phyloP scores from a whole-genome alignment of 2,888 invertebrate genomes.

The Cordilura impudica region DNA sequence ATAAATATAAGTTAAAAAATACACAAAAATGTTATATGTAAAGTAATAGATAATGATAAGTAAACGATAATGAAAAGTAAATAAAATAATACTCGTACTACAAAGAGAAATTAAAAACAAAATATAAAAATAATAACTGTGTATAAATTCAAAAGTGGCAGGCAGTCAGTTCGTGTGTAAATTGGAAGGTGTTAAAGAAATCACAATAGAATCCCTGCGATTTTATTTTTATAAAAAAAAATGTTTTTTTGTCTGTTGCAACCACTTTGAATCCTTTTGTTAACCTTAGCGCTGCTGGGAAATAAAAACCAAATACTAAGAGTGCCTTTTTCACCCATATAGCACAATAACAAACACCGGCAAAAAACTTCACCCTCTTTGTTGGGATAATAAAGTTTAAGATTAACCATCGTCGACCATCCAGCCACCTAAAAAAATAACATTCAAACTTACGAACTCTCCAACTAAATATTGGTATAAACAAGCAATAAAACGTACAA shows the following conservation, averaged over 20 bases:
- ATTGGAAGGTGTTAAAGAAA: constrained; percentile 34
- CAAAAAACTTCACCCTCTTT: constrained; percentile 24
- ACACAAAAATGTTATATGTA: neutral
- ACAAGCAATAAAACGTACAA: constrained; percentile 22
- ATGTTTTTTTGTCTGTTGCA: constrained; percentile 20
- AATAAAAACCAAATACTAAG: constrained; percentile 19
- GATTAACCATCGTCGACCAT: constrained; percentile 12
- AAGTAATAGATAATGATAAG: constrained; percentile 41
- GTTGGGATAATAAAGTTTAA: neutral
- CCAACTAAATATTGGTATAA: constrained; percentile 7
- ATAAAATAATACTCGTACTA: constrained; percentile 5
- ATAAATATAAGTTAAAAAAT: neutral
- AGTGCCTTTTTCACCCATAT: constrained; percentile 55
- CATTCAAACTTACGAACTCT: neutral
- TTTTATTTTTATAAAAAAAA: neutral
- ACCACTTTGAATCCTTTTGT: constrained; percentile 35
- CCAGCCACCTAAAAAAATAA: constrained; percentile 18
- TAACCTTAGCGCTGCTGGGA: constrained; percentile 2
- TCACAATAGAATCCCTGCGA: neutral
- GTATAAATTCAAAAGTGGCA: constrained; percentile 11
- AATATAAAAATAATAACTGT: constrained; percentile 14
- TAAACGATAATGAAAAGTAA: constrained; percentile 41
- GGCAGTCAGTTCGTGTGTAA: neutral
- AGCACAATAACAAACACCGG: neutral
- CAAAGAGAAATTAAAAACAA: constrained; percentile 9